phyloP scores from a whole-genome alignment of 30 jellyfish, hydroid and myxozoan genomes.

The Catostylus mosaicus region DNA sequence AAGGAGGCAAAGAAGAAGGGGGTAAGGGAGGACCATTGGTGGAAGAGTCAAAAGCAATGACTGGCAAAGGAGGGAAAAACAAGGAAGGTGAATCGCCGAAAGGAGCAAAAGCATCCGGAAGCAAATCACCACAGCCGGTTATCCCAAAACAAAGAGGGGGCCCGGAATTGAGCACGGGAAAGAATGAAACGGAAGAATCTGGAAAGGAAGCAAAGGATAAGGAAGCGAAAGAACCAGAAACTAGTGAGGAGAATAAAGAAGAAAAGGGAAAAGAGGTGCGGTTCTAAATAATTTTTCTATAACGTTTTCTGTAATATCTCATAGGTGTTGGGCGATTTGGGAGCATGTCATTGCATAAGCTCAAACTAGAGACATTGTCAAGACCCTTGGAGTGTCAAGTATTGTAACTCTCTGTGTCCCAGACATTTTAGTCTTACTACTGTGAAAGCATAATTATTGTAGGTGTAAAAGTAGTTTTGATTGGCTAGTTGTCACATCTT shows the following conservation, averaged over 20 bases:
- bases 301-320: no score
- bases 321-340: no score
- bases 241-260: not conserved
- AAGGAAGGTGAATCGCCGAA: slow-evolving; percentile 64
- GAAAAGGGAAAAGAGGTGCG: slow-evolving; percentile 11
- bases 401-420: no score
- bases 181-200: slow-evolving; percentile 15
- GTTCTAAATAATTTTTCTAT: no score
- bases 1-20: slow-evolving; percentile 85
- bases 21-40: slow-evolving; percentile 87
- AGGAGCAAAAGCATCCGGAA: slow-evolving; percentile 63
- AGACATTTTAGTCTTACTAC: no score
- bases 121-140: slow-evolving; percentile 60
- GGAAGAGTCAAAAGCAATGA: slow-evolving; percentile 63
- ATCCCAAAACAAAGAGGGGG: slow-evolving; percentile 89
- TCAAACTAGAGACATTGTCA: no score
- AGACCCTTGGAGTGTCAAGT: no score
- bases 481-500: no score
- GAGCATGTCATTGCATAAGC: no score
- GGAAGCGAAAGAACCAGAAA: slow-evolving; percentile 7
- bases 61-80: slow-evolving; percentile 39
- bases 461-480: no score
- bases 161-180: slow-evolving; percentile 74
- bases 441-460: no score
- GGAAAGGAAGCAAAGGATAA: slow-evolving; percentile 16